Evolutionary conservation across 2,113 vertebrate species (phyloP).

Genomic region (Ursus arctos): DNA sequence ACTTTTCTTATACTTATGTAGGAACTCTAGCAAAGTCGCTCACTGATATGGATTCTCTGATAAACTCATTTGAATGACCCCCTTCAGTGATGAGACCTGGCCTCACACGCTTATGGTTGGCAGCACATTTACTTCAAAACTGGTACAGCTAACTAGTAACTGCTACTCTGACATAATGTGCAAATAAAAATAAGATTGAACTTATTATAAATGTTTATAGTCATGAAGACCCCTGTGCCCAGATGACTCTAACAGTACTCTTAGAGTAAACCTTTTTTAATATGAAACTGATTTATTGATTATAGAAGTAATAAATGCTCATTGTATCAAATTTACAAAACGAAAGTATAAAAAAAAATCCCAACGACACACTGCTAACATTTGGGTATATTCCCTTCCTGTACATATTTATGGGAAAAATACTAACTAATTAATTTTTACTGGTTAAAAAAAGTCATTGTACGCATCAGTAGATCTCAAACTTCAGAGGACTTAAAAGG

Average conservation of each 20-base stretch:
- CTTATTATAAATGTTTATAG: not conserved
- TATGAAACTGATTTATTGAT: not conserved
- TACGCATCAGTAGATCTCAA: not conserved
- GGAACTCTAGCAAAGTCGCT: not conserved
- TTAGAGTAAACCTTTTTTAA: not conserved
- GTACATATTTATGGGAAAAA: not conserved
- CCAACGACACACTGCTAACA: not conserved
- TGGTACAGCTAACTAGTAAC: not conserved
- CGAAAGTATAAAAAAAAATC: not conserved
- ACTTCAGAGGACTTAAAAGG: not conserved
- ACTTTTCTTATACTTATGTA: not conserved
- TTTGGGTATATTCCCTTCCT: not conserved
- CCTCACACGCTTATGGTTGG: not conserved
- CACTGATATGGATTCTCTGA: not conserved
- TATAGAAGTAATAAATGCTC: not conserved
- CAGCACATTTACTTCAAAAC: not conserved
- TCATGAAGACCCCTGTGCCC: not conserved
- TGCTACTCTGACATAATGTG: not conserved
- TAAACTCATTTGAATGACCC: not conserved
- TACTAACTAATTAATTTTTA: not conserved
- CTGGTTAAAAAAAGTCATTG: not conserved
- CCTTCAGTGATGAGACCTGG: not conserved
- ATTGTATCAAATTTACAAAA: not conserved
- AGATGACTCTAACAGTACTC: not conserved
- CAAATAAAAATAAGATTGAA: not conserved